Evolutionary conservation across 2,888 invertebrate genomes (phyloP).

Genomic region (Nymphalis polychloros): DNA sequence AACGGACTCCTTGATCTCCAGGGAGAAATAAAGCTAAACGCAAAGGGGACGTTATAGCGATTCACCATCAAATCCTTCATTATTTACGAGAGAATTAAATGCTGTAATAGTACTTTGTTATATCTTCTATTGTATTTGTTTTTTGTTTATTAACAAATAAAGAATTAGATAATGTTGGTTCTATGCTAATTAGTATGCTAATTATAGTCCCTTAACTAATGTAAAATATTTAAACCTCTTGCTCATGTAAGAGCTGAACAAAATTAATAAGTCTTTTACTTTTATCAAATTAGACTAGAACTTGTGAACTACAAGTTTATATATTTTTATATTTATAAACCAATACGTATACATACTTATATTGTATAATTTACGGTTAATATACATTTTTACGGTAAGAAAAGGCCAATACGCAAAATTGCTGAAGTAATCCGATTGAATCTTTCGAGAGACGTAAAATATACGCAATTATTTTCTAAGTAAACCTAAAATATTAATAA

Average conservation of each 20-base stretch:
- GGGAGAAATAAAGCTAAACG: constrained; percentile 27
- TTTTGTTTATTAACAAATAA: neutral
- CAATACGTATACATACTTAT: too few species aligned
- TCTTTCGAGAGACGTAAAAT: neutral
- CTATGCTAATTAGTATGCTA: too few species aligned
- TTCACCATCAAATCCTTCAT: constrained; percentile 36
- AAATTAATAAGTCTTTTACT: neutral
- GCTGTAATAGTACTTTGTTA: constrained; percentile 39
- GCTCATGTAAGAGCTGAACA: too few species aligned
- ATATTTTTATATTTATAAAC: too few species aligned
- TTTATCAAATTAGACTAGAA: neutral
- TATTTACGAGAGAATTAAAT: constrained; percentile 43
- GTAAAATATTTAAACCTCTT: too few species aligned
- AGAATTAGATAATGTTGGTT: too few species aligned
- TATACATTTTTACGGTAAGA: neutral
- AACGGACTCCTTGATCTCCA: constrained; percentile 4
- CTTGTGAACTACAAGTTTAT: too few species aligned
- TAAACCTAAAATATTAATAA: constrained; percentile 4
- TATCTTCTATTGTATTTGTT: neutral
- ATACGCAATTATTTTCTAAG: neutral
- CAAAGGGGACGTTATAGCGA: constrained; percentile 24
- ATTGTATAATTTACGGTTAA: too few species aligned
- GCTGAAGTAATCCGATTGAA: neutral
- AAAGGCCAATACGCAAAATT: neutral
- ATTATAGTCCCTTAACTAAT: too few species aligned